Evolutionary conservation across 1,140 invertebrate species (phyloP).

Genomic region (Leptopilina boulardi): DNA sequence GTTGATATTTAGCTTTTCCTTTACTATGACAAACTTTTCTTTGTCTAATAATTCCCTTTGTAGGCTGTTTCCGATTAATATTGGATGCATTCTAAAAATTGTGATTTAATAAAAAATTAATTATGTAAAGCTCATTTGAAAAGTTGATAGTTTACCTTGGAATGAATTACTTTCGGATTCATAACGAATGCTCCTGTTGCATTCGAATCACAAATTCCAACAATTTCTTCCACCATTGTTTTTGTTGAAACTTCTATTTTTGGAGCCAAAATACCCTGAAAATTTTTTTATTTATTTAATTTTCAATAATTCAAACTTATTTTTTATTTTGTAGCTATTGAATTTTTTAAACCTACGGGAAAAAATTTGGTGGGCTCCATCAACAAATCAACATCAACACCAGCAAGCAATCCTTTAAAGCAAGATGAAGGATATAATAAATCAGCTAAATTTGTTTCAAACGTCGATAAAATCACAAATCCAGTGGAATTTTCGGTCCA

Average conservation of each 20-base stretch:
- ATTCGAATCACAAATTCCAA: constrained; percentile 55
- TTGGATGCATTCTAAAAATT: constrained; percentile 54
- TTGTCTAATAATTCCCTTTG: constrained; percentile 65
- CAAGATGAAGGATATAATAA: constrained; percentile 79
- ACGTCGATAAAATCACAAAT: constrained; percentile 78
- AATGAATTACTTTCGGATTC: constrained; percentile 72
- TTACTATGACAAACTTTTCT: constrained; percentile 69
- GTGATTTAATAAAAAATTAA: constrained; percentile 27
- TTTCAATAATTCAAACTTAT: background rate
- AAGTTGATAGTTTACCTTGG: constrained; percentile 63
- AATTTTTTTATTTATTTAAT: background rate
- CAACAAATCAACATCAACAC: constrained; percentile 80
- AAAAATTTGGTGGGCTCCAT: constrained; percentile 81
- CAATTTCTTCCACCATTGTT: constrained; percentile 76
- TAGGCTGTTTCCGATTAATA: constrained; percentile 53
- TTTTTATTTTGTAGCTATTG: constrained; percentile 9
- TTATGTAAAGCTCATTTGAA: constrained; percentile 31
- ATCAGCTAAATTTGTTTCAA: constrained; percentile 79
- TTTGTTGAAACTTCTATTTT: constrained; percentile 79
- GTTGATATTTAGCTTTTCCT: constrained; percentile 48
- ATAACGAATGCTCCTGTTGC: constrained; percentile 52
- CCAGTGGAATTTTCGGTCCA: constrained; percentile 75
- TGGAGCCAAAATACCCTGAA: constrained; percentile 78
- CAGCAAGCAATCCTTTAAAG: constrained; percentile 69
- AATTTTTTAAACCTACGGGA: constrained; percentile 75